Conservation (phyloP, 2,888 invertebrate species). For the Erebia epiphron region DNA sequence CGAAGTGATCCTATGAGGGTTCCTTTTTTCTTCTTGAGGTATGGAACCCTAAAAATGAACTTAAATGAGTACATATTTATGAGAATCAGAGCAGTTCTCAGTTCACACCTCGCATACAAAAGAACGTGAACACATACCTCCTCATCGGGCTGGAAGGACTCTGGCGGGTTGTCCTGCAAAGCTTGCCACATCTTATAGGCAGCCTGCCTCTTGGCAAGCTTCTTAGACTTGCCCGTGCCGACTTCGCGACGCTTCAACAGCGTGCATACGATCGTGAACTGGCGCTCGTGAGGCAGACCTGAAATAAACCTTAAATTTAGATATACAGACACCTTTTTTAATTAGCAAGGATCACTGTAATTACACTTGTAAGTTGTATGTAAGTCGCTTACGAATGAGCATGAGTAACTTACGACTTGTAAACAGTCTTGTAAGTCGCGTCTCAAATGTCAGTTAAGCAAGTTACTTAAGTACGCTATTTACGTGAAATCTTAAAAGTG, state of each 20-base stretch:
- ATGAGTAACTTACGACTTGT: no score
- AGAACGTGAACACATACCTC: constrained; percentile 71
- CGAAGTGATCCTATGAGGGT: no score
- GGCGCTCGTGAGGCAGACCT: constrained; percentile 95
- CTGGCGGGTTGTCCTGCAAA: constrained; percentile 89
- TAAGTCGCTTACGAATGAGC: no score
- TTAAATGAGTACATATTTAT: not conserved
- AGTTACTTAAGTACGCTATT: no score
- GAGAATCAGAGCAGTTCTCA: not conserved
- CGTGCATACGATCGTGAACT: constrained; percentile 96
- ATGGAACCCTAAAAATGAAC: not conserved
- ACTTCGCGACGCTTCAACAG: constrained; percentile 93
- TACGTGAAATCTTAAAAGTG: no score
- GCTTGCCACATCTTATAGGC: constrained; percentile 97
- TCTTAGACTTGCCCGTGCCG: constrained; percentile 97
- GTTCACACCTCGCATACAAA: not conserved
- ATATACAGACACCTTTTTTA: not conserved
- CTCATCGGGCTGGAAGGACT: constrained; percentile 86
- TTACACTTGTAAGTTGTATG: no score
- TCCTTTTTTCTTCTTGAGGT: no score
- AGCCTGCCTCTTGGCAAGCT: constrained; percentile 97
- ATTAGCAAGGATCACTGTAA: no score
- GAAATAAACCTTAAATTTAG: not conserved
- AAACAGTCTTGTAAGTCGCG: no score
- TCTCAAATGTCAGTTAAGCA: no score